These are phyloP conservation scores for Zoanthus gigantus DNA, from an alignment of 92 coral and sea anemone species.

Conservation along the genomic window DNA sequence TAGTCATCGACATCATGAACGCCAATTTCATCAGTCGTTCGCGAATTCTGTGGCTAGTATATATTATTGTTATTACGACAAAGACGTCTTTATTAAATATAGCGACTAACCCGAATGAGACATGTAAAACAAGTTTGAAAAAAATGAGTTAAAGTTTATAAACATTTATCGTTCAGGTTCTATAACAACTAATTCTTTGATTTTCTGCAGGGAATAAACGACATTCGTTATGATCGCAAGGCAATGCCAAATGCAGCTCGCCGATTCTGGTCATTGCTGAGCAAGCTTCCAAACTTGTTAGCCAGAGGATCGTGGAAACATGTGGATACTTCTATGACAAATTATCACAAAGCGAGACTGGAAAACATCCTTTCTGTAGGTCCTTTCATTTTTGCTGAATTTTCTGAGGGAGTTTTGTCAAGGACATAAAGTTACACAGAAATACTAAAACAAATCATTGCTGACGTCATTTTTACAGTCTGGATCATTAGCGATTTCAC, in stretches of 20 bases:
- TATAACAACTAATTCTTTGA: background rate
- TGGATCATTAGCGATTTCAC: too few relatives aligned
- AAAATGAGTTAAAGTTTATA: background rate
- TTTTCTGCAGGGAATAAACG: conserved; percentile 79
- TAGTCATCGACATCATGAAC: too few relatives aligned
- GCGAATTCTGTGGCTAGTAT: too few relatives aligned
- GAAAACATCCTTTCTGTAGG: conserved; percentile 90
- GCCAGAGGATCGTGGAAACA: conserved; percentile 91
- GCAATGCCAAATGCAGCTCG: conserved; percentile 94
- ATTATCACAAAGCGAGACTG: conserved; percentile 78
- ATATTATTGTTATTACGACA: too few relatives aligned
- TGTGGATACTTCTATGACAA: conserved; percentile 83
- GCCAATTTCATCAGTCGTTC: too few relatives aligned
- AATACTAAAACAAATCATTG: background rate
- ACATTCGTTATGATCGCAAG: conserved; percentile 94
- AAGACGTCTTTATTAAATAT: too few relatives aligned
- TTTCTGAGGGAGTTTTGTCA: background rate
- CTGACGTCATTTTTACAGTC: too few relatives aligned
- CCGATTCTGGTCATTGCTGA: conserved; percentile 92
- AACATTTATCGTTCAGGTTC: background rate
- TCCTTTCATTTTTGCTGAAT: background rate
- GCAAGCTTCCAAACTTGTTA: conserved; percentile 87
- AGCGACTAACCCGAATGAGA: too few relatives aligned
- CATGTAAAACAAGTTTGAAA: background rate
- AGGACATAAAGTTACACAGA: background rate